Evolutionary conservation across 2,888 invertebrate species (phyloP).

Genomic region (Meiosimyza platycephala): DNA sequence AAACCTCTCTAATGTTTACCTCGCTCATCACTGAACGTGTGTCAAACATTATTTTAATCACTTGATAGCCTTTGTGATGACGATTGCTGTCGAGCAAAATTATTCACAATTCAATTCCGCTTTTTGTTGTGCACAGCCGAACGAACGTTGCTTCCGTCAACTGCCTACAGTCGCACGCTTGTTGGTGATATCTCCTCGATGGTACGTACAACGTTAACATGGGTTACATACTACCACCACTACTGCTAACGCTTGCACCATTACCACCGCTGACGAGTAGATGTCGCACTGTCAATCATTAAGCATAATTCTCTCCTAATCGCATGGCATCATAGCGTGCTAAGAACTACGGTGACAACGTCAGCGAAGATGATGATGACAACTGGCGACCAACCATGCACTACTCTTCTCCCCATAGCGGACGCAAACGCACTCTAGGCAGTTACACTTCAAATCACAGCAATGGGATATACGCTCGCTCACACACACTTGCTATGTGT

Average conservation of each 20-base stretch:
- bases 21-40: background rate
- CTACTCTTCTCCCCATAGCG: slow-evolving; percentile 23
- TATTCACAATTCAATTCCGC: slow-evolving; percentile 31
- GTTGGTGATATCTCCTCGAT: background rate
- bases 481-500: slow-evolving; percentile 2
- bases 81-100: slow-evolving; percentile 15
- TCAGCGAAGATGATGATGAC: no score
- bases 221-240: background rate
- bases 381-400: slow-evolving; percentile 21
- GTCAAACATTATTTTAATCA: background rate
- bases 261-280: background rate
- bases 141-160: background rate
- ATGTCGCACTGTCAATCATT: slow-evolving; percentile 26
- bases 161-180: slow-evolving; percentile 9
- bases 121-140: slow-evolving; percentile 17
- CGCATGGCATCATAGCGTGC: slow-evolving; percentile 11
- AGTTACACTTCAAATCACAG: slow-evolving; percentile 33
- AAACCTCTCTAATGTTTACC: no score
- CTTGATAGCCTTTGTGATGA: background rate
- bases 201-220: no score
- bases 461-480: slow-evolving; percentile 23
- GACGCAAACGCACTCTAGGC: slow-evolving; percentile 22
- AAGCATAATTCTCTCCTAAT: slow-evolving; percentile 17
- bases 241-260: background rate
- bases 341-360: slow-evolving; percentile 2